A percentile compares a stretch with the other conserved stretches of the same genome.
These are phyloP conservation scores for Hypolimnas misippus DNA, from an alignment of 2,888 invertebrate species.

Conservation along the genomic window DNA sequence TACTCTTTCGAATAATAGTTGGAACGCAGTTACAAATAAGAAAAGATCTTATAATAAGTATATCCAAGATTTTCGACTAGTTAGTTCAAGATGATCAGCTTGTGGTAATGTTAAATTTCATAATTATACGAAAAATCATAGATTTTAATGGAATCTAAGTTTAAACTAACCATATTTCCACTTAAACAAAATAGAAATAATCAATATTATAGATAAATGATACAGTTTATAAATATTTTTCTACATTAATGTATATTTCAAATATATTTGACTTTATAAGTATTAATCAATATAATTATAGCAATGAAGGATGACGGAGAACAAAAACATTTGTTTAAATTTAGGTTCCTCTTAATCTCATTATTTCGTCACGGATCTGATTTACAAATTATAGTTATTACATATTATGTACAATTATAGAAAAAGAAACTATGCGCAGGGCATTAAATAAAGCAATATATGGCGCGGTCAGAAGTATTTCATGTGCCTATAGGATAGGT, in stretches of 20 bases:
- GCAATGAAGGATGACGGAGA: background rate
- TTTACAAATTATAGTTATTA: constrained; percentile 31
- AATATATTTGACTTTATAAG: constrained; percentile 22
- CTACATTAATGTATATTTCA: constrained; percentile 32
- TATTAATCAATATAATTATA: constrained; percentile 11
- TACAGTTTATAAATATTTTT: constrained; percentile 35
- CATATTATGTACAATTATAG: background rate
- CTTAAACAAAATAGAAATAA: constrained; percentile 22
- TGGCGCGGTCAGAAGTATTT: constrained; percentile 29
- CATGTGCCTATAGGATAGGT: constrained; percentile 41
- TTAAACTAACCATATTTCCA: constrained; percentile 31
- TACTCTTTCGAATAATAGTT: background rate
- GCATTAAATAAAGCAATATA: constrained; percentile 35
- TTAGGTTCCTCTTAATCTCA: constrained; percentile 30
- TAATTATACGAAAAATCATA: constrained; percentile 6
- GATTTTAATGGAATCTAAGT: constrained; percentile 33
- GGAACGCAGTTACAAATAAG: constrained; percentile 6
- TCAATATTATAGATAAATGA: constrained; percentile 16
- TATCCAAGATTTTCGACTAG: constrained; percentile 4
- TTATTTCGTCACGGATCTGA: constrained; percentile 29
- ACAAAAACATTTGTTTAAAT: constrained; percentile 29
- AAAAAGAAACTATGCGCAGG: constrained; percentile 37
- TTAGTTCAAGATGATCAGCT: background rate
- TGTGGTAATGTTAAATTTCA: background rate
- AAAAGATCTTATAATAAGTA: constrained; percentile 8